Base-by-base conservation (phyloP, 2,797 vertebrate genomes). In the Poecilia wingei region DNA sequence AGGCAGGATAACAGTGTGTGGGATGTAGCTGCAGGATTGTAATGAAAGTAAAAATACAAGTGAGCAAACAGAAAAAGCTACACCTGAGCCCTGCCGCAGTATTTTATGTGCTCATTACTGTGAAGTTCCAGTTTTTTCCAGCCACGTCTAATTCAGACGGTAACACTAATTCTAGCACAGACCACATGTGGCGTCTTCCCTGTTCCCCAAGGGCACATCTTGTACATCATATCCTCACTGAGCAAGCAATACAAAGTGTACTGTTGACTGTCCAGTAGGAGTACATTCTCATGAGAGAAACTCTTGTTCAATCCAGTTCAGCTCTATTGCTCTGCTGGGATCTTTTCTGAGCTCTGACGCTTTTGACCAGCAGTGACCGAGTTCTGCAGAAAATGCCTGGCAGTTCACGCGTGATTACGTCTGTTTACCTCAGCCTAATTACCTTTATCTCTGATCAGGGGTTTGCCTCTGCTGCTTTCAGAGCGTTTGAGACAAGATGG, bases 51-150 rank as follows among this genome's bases (percentile, higher is more conserved):
- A 82, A 69, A 77, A 86, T n/a, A 80, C 79, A 80, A 76, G 75
- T 10, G 73, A 7, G 83, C 87, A 84, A 83, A 89, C 81, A 87
- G 83, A 83, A 83, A 84, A 79, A 66, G 71, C 78, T 77, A 47
- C 78, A 78, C 72, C 82, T 86, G 82, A 85, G 75, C 80, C 22
- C 47, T 46, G 55, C 71, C n/a, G 0, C 59, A n/a, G 20, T n/a
- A n/a, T 74, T 47, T 53, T 10, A 49, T 31, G 33, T 22, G 76
- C 69, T 75, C 22, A 72, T 77, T n/a, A 20, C 36, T n/a, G 46
- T 68, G 9, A 33, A n/a, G 45, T 18, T 73, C 49, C 59, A 39
- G 20, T 64, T 70, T 79, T 74, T 12, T 22, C 69, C 47, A 0
- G 51, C 76, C 82, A n/a, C 1, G 51, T 75, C 57, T 45, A 45